A percentile compares a stretch with the other conserved stretches of the same genome.
These are phyloP conservation scores for Leuctra nigra DNA, from an alignment of 2,888 invertebrate genomes.

Conservation along the genomic window DNA sequence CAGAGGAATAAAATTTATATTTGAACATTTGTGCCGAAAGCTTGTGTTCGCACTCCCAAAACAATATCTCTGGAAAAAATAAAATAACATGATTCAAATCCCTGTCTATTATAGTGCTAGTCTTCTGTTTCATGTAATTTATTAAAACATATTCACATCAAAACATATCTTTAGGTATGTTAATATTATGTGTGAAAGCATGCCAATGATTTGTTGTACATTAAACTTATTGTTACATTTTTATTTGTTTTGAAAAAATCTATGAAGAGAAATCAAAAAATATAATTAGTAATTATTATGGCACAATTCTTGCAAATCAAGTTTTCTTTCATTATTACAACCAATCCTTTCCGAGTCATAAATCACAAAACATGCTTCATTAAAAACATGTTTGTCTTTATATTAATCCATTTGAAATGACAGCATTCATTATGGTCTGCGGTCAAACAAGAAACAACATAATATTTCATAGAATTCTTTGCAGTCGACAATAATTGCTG, in stretches of 20 bases:
- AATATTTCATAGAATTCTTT: background rate
- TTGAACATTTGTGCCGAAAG: too few species aligned
- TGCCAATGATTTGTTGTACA: constrained; percentile 15
- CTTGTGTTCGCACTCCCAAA: too few species aligned
- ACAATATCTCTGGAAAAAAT: too few species aligned
- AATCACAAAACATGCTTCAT: background rate
- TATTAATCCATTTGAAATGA: constrained; percentile 1
- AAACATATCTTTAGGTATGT: constrained; percentile 15
- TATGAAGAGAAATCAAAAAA: constrained; percentile 4
- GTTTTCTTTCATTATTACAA: background rate
- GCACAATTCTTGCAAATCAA: constrained; percentile 7
- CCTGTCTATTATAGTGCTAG: too few species aligned
- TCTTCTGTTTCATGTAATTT: constrained; percentile 10
- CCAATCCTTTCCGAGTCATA: constrained; percentile 7
- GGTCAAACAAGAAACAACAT: constrained; percentile 3
- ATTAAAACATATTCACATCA: constrained; percentile 3
- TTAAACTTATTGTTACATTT: constrained; percentile 15
- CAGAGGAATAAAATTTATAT: too few species aligned
- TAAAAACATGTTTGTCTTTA: constrained; percentile 9
- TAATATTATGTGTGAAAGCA: too few species aligned
- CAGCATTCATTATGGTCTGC: constrained; percentile 1
- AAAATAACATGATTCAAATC: too few species aligned
- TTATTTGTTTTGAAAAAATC: constrained; percentile 11
- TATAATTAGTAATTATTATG: background rate
- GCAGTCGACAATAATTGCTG: background rate